Percentiles rank a stretch among this genome's conserved stretches.
Conservation (phyloP, 2,888 invertebrate genomes). For the Philereme transversata region DNA sequence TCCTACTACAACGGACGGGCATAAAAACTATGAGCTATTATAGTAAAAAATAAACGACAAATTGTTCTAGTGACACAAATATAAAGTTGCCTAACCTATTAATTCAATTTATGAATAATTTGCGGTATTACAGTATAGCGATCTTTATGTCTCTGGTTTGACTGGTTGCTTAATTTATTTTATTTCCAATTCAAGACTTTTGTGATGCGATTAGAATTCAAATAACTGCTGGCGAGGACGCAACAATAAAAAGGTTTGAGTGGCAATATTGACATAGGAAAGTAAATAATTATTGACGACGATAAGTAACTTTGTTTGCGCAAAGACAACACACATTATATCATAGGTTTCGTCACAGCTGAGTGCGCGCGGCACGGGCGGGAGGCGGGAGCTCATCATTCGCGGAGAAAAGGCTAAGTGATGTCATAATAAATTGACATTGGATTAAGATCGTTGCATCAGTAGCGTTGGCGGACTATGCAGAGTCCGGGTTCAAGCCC, state of each 20-base stretch:
- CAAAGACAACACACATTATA: slow-evolving; percentile 54
- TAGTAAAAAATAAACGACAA: not conserved
- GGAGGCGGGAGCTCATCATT: slow-evolving; percentile 35
- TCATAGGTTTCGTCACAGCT: slow-evolving; percentile 47
- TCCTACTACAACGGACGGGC: no score
- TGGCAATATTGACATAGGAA: slow-evolving; percentile 12
- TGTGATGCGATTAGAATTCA: slow-evolving; percentile 43
- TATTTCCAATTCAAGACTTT: slow-evolving; percentile 40
- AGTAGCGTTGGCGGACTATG: slow-evolving; percentile 36
- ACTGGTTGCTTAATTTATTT: slow-evolving; percentile 48
- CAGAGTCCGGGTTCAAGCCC: slow-evolving; percentile 47
- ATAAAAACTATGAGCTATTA: not conserved
- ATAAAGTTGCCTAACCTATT: slow-evolving; percentile 12
- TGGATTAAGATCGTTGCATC: slow-evolving; percentile 65
- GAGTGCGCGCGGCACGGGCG: slow-evolving; percentile 27
- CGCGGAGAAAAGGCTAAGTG: slow-evolving; percentile 49
- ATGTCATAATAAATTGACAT: slow-evolving; percentile 66
- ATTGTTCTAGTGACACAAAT: slow-evolving; percentile 2
- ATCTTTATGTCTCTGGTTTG: slow-evolving; percentile 52
- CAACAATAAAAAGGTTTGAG: slow-evolving; percentile 27
- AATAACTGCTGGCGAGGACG: slow-evolving; percentile 34
- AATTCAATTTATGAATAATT: slow-evolving; percentile 25
- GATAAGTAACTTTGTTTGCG: slow-evolving; percentile 53
- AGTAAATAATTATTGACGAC: slow-evolving; percentile 37
- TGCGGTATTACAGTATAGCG: slow-evolving; percentile 46